A percentile compares a stretch with the other conserved stretches of the same genome.
phyloP scores from a whole-genome alignment of 1,140 invertebrate species.

The Stenopsyche tienmushanensis region DNA sequence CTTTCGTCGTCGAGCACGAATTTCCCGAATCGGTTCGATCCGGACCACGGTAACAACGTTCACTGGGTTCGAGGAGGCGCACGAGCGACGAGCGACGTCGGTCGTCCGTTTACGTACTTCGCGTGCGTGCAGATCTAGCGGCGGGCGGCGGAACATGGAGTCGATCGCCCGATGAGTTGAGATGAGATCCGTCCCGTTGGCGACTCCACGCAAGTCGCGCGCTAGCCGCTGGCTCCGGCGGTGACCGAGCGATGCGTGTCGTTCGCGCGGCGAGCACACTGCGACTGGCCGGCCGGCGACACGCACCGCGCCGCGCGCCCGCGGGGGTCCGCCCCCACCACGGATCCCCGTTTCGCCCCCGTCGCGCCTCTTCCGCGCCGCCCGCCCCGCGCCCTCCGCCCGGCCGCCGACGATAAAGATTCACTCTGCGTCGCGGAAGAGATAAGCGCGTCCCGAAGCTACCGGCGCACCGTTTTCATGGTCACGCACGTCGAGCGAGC shows the following conservation, averaged over 20 bases:
- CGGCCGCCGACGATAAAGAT: conserved; percentile 48
- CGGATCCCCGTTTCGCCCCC: conserved; percentile 49
- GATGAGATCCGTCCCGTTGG: background rate
- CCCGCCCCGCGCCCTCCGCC: conserved; percentile 43
- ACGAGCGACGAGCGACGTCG: too few species aligned
- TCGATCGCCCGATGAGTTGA: background rate
- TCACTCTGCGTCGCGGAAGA: conserved; percentile 36
- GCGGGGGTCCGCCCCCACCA: conserved; percentile 43
- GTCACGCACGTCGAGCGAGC: conserved; percentile 51
- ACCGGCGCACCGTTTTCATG: conserved; percentile 52
- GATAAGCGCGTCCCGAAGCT: conserved; percentile 45
- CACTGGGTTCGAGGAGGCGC: too few species aligned
- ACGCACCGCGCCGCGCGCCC: conserved; percentile 29
- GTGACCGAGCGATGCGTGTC: conserved; percentile 41
- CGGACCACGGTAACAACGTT: too few species aligned
- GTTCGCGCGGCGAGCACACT: conserved; percentile 36
- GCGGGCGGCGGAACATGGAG: too few species aligned
- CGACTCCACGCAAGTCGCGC: conserved; percentile 51
- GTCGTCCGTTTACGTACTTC: too few species aligned
- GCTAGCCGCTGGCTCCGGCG: conserved; percentile 50
- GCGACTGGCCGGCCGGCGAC: conserved; percentile 40
- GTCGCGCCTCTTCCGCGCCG: conserved; percentile 51
- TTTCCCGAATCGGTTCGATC: too few species aligned
- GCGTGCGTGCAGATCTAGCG: too few species aligned
- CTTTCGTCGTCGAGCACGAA: too few species aligned